These are phyloP conservation scores for Drosophila colorata DNA, from an alignment of 2,888 invertebrate genomes.

Conservation along the genomic window DNA sequence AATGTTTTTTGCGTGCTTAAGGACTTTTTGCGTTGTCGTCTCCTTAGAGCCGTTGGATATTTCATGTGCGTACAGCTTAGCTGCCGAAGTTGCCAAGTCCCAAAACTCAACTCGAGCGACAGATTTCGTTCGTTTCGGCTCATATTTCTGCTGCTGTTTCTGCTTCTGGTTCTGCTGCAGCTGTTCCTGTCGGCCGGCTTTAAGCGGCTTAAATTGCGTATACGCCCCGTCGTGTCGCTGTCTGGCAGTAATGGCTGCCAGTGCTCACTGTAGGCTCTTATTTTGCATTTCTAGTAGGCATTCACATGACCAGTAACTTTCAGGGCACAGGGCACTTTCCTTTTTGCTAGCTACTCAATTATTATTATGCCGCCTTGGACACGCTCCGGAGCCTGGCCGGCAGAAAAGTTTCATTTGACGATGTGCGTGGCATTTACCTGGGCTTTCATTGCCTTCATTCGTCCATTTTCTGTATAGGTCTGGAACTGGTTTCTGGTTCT, in stretches of 20 bases:
- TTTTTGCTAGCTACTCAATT: slow-evolving; percentile 63
- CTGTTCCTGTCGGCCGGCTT: slow-evolving; percentile 40
- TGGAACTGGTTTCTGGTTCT: neutral
- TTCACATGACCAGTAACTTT: slow-evolving; percentile 31
- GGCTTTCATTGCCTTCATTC: slow-evolving; percentile 1
- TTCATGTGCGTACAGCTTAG: slow-evolving; percentile 75
- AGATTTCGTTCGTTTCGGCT: slow-evolving; percentile 55
- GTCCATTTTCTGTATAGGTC: neutral
- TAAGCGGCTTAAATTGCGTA: slow-evolving; percentile 76
- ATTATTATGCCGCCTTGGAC: slow-evolving; percentile 61
- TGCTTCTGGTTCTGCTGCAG: slow-evolving; percentile 9
- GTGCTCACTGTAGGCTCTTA: slow-evolving; percentile 32
- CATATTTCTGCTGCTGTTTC: slow-evolving; percentile 48
- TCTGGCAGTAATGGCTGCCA: slow-evolving; percentile 50
- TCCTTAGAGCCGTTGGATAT: slow-evolving; percentile 43
- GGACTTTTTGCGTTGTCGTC: slow-evolving; percentile 63
- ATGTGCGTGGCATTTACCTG: slow-evolving; percentile 43
- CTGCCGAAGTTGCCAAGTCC: slow-evolving; percentile 44
- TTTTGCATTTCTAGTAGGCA: slow-evolving; percentile 62
- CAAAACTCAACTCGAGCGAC: slow-evolving; percentile 40
- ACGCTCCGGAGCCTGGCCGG: slow-evolving; percentile 18
- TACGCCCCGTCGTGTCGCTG: slow-evolving; percentile 45
- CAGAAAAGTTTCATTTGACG: slow-evolving; percentile 35
- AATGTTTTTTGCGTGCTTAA: slow-evolving; percentile 66
- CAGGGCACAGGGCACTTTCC: slow-evolving; percentile 5